Evolutionary conservation across 1,140 invertebrate species (phyloP), one percentile per base, ranked within the genome.

Genomic region (Macrostomum lignano): DNA sequence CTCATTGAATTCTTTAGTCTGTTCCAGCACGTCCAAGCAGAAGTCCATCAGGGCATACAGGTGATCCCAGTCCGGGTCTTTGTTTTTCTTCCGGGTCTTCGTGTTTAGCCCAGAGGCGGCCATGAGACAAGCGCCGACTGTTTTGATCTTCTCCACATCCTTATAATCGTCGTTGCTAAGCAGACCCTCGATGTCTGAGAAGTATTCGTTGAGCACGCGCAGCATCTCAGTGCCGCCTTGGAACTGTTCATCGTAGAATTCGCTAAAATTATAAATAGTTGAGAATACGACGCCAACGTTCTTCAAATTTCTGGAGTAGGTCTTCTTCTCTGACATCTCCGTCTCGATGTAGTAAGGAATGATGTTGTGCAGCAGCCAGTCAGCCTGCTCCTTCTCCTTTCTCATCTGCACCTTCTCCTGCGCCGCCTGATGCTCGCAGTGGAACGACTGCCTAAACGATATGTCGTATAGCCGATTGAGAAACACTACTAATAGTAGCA

Each of bases 81-180:
- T 61, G 37, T 62, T 65, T 14, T 47, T 26, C 19, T 44, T 39
- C 3, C 63, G 43, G 38, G 69, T 60, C 37, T 68, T 63, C 0
- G 74, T 71, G 58, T 84, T 79, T 10, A 93, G 52, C 0, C 84
- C 84, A 36, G 77, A 81, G 1, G 84, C 84, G 2, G 81, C 82
- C 84, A 94, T 94, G 42, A 84, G 91, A 1, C 81, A 86, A 39
- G 74, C 74, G 3, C 82, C 84, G 37, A 93, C 93, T 0, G 84
- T 93, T 51, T 94, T 94, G 37, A 94, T 93, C 55, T 94, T 94
- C 49, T 91, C 82, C 1, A 93, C 74, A 33, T 76, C 71, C 23
- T 69, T 66, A 46, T 77, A 93, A 40, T 81, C 68, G 0, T 66
- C 59, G 30, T 70, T 65, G 31, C 73, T 70, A 1, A 93, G 52